Evolutionary conservation across 2,113 vertebrate species (phyloP).

Genomic region (Odobenus rosmarus): DNA sequence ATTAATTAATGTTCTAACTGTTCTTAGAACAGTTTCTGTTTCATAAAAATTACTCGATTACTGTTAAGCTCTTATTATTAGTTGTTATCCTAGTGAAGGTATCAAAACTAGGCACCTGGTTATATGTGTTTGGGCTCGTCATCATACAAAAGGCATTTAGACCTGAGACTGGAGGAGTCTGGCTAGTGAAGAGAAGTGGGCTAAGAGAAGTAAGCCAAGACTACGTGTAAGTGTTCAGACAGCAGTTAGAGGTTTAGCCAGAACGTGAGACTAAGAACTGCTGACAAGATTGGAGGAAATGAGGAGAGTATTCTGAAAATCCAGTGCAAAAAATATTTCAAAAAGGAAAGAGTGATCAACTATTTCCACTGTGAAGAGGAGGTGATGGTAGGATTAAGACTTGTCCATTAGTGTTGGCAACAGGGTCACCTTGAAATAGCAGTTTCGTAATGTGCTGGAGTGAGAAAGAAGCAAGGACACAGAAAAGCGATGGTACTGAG

Average conservation of each 20-base stretch:
- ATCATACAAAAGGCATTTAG: neutral
- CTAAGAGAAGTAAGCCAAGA: neutral
- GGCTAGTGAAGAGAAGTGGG: neutral
- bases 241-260: neutral
- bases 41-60: neutral
- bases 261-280: neutral
- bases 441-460: neutral
- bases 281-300: neutral
- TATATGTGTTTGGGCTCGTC: neutral
- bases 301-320: neutral
- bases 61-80: neutral
- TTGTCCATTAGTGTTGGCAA: neutral
- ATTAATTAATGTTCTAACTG: neutral
- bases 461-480: neutral
- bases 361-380: neutral
- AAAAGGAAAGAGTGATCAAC: neutral
- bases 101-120: neutral
- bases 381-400: neutral
- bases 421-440: neutral
- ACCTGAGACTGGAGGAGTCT: neutral
- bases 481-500: neutral
- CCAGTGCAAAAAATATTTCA: neutral
- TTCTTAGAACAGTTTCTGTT: neutral
- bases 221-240: neutral
- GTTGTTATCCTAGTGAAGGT: neutral